phyloP scores from a whole-genome alignment of 2,888 invertebrate species.

The Sinelater perroti region DNA sequence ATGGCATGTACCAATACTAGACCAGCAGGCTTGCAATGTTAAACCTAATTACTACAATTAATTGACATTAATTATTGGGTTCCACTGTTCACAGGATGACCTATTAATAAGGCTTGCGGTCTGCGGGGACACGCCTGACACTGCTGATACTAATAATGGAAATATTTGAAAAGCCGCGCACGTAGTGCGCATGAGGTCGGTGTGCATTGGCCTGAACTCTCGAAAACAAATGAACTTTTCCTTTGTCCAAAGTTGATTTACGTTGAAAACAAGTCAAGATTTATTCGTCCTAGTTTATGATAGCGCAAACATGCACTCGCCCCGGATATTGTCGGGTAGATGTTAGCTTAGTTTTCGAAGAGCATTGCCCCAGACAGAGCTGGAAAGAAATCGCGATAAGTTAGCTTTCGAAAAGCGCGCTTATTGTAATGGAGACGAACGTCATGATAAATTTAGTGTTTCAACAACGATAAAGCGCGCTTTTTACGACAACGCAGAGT shows the following conservation, averaged over 20 bases:
- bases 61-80: conserved; percentile 59
- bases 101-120: conserved; percentile 56
- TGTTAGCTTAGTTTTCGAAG: conserved; percentile 2
- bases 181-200: conserved; percentile 1
- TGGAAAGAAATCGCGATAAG: background rate
- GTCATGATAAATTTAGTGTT: conserved; percentile 14
- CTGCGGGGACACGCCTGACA: conserved; percentile 40
- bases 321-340: conserved; percentile 11
- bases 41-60: conserved; percentile 59
- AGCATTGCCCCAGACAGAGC: background rate
- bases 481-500: conserved; percentile 20
- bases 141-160: conserved; percentile 7
- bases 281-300: conserved; percentile 35
- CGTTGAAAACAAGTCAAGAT: conserved; percentile 18
- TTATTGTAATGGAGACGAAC: conserved; percentile 1
- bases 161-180: conserved; percentile 1
- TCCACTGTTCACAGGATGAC: conserved; percentile 51
- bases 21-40: conserved; percentile 54
- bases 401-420: background rate
- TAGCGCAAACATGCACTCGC: conserved; percentile 25
- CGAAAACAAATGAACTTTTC: conserved; percentile 1
- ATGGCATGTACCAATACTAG: conserved; percentile 51
- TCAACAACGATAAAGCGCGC: conserved; percentile 5
- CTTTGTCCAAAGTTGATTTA: conserved; percentile 19
- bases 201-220: conserved; percentile 1